Conservation (phyloP, 1,140 invertebrate genomes). For the Phocides pigmalion region DNA sequence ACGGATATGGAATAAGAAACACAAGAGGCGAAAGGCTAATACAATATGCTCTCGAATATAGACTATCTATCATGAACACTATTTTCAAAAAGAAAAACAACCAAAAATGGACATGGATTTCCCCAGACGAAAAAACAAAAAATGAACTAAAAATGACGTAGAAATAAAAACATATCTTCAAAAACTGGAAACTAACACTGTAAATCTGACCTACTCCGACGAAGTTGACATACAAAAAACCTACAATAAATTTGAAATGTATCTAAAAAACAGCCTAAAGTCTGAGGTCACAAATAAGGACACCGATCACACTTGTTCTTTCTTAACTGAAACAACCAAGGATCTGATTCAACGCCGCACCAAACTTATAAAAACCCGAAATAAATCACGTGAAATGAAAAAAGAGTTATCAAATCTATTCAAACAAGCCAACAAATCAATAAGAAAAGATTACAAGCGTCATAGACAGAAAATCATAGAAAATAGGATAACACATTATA, state of each 20-base stretch:
- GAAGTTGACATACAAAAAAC: conserved; percentile 12
- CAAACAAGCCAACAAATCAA: not conserved
- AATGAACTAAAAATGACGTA: too few species aligned
- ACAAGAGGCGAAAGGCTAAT: conserved; percentile 28
- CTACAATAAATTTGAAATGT: conserved; percentile 14
- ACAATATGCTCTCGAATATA: conserved; percentile 32
- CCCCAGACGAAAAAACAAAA: conserved; percentile 16
- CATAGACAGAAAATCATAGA: not conserved
- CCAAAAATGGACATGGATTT: conserved; percentile 27
- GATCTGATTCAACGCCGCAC: not conserved
- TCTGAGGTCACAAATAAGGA: conserved; percentile 10
- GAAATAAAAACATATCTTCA: too few species aligned
- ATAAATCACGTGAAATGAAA: conserved; percentile 10
- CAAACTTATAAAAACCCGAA: conserved; percentile 19
- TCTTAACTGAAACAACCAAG: conserved; percentile 9
- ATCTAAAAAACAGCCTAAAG: conserved; percentile 14
- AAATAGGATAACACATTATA: too few species aligned
- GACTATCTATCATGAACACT: conserved; percentile 23
- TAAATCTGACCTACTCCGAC: not conserved
- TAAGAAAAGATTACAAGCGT: not conserved
- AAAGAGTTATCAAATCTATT: not conserved
- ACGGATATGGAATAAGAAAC: conserved; percentile 26
- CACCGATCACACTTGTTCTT: conserved; percentile 1
- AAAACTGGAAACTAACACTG: not conserved
- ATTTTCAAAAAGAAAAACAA: conserved; percentile 24